phyloP scores from a whole-genome alignment of 2,113 vertebrate species.

The Machaerirhynchus nigripectus region DNA sequence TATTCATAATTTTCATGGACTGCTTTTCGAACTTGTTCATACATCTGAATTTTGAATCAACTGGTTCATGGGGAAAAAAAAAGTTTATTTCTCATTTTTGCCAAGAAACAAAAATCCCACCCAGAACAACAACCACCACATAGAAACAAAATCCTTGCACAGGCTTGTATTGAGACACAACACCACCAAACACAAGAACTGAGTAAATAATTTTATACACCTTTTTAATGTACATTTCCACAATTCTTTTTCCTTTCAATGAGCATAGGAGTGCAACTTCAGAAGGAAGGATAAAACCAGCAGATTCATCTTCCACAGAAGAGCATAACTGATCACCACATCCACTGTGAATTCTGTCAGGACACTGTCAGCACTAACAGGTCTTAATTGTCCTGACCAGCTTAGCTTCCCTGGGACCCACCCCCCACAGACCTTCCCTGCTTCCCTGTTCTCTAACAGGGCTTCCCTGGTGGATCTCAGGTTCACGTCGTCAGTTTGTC shows the following conservation, averaged over 20 bases:
- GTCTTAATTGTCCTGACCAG: neutral
- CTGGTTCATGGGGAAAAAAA: neutral
- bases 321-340: neutral
- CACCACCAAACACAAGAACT: neutral
- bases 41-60: neutral
- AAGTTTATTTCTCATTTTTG: neutral
- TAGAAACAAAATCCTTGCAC: neutral
- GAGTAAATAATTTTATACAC: neutral
- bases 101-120: neutral
- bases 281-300: neutral
- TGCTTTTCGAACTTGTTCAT: neutral
- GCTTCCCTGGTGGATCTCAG: neutral
- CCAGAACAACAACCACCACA: neutral
- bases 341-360: neutral
- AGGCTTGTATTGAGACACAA: neutral
- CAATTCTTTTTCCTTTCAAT: neutral
- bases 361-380: neutral
- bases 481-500: neutral
- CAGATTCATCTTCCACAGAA: neutral
- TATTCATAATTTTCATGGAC: neutral
- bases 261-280: neutral
- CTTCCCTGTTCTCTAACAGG: neutral
- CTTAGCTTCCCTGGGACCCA: neutral
- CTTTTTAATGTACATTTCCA: neutral
- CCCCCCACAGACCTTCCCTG: accelerated